Percentiles rank a stretch among this genome's conserved stretches.
phyloP scores from a whole-genome alignment of 2,888 invertebrate genomes.

The Endomychus coccineus region DNA sequence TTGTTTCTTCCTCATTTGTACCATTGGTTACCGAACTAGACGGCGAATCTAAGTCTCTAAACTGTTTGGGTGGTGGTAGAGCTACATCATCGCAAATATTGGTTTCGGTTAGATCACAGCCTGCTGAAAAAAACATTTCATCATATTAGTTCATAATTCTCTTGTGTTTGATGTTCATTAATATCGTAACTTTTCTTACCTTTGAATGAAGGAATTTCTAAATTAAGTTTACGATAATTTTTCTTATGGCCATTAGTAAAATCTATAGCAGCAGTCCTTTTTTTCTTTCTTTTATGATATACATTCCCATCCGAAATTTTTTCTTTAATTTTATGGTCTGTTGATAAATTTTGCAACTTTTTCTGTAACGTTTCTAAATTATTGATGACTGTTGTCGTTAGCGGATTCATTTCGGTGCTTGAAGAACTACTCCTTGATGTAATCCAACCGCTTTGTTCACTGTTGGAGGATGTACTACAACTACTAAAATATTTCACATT shows the following conservation, averaged over 20 bases:
- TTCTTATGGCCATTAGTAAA: constrained; percentile 22
- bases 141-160: too few relatives aligned
- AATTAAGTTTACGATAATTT: constrained; percentile 21
- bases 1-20: constrained; percentile 32
- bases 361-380: too few relatives aligned
- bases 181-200: constrained; percentile 16
- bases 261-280: constrained; percentile 23
- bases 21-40: constrained; percentile 31
- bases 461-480: constrained; percentile 56
- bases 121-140: constrained; percentile 20
- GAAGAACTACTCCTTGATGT: constrained; percentile 66
- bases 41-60: constrained; percentile 72
- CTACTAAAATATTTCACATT: constrained; percentile 29
- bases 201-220: constrained; percentile 25
- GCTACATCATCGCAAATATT: constrained; percentile 31
- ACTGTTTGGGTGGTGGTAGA: constrained; percentile 76
- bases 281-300: constrained; percentile 13
- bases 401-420: constrained; percentile 34
- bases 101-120: constrained; percentile 35
- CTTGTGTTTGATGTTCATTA: background rate
- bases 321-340: too few relatives aligned
- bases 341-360: too few relatives aligned
- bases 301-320: constrained; percentile 10
- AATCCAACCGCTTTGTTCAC: constrained; percentile 85
- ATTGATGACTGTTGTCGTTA: too few relatives aligned